Conservation (phyloP, 2,888 invertebrate species). For the Scrobipalpa atriplicella region DNA sequence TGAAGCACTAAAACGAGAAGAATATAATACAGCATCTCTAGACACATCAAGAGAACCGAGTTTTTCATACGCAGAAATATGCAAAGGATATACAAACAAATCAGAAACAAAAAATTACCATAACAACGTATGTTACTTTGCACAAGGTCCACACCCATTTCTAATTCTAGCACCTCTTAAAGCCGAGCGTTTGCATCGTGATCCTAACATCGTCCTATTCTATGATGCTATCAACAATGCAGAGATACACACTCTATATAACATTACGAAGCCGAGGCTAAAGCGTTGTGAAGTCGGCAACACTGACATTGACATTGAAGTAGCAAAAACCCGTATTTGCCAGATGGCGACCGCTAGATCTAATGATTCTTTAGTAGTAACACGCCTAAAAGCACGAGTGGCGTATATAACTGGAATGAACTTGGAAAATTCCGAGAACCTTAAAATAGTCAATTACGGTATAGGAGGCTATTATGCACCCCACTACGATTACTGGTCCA, state of each 20-base stretch:
- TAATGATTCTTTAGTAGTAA: background rate
- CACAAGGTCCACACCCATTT: constrained; percentile 10
- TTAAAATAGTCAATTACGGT: constrained; percentile 34
- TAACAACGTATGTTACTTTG: background rate
- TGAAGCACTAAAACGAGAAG: too few relatives aligned
- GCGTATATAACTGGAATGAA: background rate
- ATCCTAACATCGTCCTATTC: background rate
- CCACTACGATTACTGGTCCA: constrained; percentile 30
- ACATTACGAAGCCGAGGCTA: background rate
- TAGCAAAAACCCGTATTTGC: background rate
- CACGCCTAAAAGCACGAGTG: background rate
- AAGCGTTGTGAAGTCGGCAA: too few relatives aligned
- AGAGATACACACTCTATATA: background rate
- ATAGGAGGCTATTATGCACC: constrained; percentile 34
- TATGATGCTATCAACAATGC: constrained; percentile 2
- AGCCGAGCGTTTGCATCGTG: background rate
- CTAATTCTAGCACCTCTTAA: background rate
- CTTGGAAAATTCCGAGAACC: background rate
- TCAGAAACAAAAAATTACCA: background rate
- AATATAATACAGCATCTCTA: too few relatives aligned
- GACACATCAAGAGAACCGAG: too few relatives aligned
- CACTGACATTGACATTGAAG: background rate
- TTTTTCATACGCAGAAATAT: too few relatives aligned
- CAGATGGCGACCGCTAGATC: background rate
- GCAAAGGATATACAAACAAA: too few relatives aligned